A percentile compares a stretch with the other conserved stretches of the same genome.
These are phyloP conservation scores for Sapayoa aenigma DNA, from an alignment of 2,113 vertebrate genomes.

Conservation along the genomic window DNA sequence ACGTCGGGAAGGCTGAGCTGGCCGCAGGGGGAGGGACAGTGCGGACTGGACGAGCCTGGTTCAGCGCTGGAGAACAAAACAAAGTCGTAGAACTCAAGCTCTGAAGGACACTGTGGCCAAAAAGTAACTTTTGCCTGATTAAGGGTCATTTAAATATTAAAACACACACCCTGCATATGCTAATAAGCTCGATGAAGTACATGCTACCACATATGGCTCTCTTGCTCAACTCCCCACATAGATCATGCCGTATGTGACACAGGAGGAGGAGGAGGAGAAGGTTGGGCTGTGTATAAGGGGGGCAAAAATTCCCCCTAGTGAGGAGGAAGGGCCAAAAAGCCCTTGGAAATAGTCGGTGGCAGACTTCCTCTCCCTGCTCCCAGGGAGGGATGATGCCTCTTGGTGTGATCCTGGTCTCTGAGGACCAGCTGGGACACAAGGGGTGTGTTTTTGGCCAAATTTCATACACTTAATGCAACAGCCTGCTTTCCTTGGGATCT, in stretches of 20 bases:
- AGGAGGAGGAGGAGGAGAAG: background rate
- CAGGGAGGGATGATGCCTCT: background rate
- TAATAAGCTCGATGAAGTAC: background rate
- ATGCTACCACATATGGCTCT: background rate
- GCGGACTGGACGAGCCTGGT: background rate
- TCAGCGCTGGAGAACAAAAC: background rate
- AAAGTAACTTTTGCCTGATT: background rate
- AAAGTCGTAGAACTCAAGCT: background rate
- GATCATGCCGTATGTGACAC: background rate
- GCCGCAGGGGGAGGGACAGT: background rate
- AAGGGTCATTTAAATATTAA: background rate
- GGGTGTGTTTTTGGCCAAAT: background rate
- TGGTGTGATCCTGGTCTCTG: background rate
- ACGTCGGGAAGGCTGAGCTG: background rate
- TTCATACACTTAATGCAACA: background rate
- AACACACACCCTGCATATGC: background rate
- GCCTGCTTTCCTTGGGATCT: background rate
- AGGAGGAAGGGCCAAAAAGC: background rate
- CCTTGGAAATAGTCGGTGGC: background rate
- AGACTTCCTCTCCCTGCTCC: background rate
- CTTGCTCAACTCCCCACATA: background rate
- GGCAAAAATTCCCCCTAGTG: background rate
- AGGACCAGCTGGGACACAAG: background rate
- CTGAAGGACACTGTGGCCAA: background rate
- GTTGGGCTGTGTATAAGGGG: background rate